A percentile compares a stretch with the other conserved stretches of the same genome.
Conservation (phyloP, 2,113 vertebrate species). For the Elanoides forficatus region DNA sequence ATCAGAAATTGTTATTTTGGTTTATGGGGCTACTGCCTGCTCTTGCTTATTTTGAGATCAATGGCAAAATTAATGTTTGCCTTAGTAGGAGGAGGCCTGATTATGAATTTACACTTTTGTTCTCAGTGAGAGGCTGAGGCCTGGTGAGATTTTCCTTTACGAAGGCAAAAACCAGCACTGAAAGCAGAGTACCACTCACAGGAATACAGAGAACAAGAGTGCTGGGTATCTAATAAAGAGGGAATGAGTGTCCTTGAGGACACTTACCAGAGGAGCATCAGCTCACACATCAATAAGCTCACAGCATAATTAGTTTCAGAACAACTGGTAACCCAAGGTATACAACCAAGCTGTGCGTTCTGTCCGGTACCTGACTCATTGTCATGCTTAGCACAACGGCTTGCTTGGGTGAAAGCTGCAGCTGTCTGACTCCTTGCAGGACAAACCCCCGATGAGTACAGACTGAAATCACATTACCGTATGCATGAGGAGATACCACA, state of each 20-base stretch:
- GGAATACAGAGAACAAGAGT: neutral
- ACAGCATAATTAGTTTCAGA: neutral
- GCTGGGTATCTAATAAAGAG: neutral
- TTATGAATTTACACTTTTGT: neutral
- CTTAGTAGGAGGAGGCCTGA: neutral
- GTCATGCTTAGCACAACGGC: constrained; percentile 52
- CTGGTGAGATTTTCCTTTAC: neutral
- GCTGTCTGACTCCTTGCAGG: constrained; percentile 62
- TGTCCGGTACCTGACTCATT: constrained; percentile 64
- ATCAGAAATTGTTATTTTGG: neutral
- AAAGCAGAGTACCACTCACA: neutral
- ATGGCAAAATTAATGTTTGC: neutral
- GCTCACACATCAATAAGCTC: neutral
- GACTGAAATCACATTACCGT: constrained; percentile 42
- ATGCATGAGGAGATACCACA: constrained; percentile 55
- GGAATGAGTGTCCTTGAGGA: neutral
- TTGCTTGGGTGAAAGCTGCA: constrained; percentile 49
- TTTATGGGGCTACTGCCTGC: neutral
- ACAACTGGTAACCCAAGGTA: neutral
- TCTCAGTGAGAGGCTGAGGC: neutral
- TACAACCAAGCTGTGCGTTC: too few species aligned
- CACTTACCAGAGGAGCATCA: neutral
- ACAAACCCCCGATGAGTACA: constrained; percentile 67
- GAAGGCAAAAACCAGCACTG: neutral
- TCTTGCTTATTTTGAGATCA: neutral